Evolutionary conservation across 2,113 vertebrate species (phyloP), one percentile per base, ranked within the genome.

Genomic region (Petroica traversi): DNA sequence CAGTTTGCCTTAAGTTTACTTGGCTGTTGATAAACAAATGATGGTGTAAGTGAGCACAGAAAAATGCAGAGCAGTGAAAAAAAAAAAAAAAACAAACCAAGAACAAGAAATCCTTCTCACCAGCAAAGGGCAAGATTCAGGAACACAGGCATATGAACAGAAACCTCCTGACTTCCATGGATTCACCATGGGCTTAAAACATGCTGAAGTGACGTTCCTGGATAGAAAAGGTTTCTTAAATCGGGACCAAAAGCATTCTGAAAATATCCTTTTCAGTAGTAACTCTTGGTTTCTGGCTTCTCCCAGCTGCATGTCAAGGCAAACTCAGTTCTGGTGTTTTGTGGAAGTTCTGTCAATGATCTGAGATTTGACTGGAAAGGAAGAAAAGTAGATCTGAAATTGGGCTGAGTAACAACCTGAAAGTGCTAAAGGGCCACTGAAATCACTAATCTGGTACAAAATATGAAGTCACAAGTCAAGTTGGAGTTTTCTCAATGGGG

Each of bases 21-120:
- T 73, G 80, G 48, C 76, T 92, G 54, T 41, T 88, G 91, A 91
- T 66, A 94, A 95, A 91, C 31, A 95, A 87, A 62, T 69, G 77
- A 62, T 54, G 84, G 58, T 45, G 11, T 52, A 85, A 93, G 19
- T 19, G 14, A 82, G 54, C 22, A 49, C 0, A 55, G 33, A 77
- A 83, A 76, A 80, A 83, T 51, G n/a, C 38, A 88, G 46, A 79
- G 29, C 46, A 58, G 17, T 51, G 33, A 54, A 89, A 45, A 89
- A 43, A 46, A 88, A 93, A 69, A n/a, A n/a, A n/a, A n/a, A n/a
- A n/a, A n/a, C n/a, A n/a, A n/a, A n/a, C n/a, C 15, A 61, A 12
- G 67, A 52, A 64, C 11, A 73, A 76, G 36, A 25, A 68, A 57
- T 57, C 26, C 3, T 40, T 55, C 34, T 85, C 54, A 45, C 18